Conservation (phyloP, 2,113 vertebrate species). For the Protobothrops flavoviridis region DNA sequence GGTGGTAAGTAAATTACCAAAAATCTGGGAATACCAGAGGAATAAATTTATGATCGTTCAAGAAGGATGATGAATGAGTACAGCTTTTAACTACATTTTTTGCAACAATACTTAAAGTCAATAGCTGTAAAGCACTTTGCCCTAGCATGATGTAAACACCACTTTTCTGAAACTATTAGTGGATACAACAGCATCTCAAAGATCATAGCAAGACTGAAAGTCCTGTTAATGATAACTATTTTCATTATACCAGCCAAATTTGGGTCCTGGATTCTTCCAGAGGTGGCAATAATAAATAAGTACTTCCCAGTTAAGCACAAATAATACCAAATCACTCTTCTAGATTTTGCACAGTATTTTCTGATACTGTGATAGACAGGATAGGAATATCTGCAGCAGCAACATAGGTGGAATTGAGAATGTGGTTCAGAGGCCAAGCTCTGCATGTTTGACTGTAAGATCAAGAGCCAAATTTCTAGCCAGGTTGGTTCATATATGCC, state of each 20-base stretch:
- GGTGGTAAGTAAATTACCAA: conserved; percentile 76
- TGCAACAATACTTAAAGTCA: neutral
- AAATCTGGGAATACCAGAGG: neutral
- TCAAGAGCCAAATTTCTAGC: neutral
- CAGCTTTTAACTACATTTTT: neutral
- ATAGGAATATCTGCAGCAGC: neutral
- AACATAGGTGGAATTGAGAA: neutral
- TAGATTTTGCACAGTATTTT: neutral
- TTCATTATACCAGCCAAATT: neutral
- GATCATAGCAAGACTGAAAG: neutral
- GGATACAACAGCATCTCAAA: neutral
- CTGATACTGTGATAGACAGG: neutral
- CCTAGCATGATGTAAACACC: neutral
- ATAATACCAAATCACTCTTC: no score
- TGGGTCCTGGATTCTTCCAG: neutral
- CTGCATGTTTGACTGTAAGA: neutral
- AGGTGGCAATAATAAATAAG: neutral
- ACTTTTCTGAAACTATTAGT: neutral
- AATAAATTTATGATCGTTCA: neutral
- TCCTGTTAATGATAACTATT: neutral
- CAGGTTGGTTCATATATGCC: neutral
- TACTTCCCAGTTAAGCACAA: neutral
- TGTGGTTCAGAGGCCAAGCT: neutral
- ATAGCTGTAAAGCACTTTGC: neutral
- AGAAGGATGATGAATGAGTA: neutral